Base-by-base conservation (phyloP, 2,888 invertebrate species). In the Andrena dorsata region DNA sequence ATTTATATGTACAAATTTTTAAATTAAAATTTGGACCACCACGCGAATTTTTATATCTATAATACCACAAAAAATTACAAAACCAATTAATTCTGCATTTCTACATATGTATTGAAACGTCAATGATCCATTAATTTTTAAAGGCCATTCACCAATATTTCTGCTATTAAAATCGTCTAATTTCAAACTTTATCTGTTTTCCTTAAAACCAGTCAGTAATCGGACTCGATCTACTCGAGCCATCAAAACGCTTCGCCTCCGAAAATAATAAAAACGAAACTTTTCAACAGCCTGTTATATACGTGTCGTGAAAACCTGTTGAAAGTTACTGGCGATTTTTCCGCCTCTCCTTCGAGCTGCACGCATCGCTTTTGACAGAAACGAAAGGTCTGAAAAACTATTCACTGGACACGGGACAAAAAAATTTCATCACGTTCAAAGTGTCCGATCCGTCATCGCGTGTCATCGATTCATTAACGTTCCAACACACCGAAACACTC, bases 321-420 rank as follows among this genome's bases (percentile, higher is more conserved):
- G 64, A 64, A 64, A 65, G 47, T 65, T 41, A 26, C 65, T 26
- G 26, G 13, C 35, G 65, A 65, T 41, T 65, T 65, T 65, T 49
- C 28, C 65, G n/a, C 28, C 23, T 26, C 26, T 49, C 35, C 47
- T 65, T 65, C 41, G 47, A 65, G 47, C 49, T 5, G 23, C 49
- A 7, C 49, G 47, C 65, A n/a, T 26, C 65, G 28, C 47, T 65
- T 65, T 65, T 47, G 47, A 65, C 26, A 28, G 26, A 8, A 47
- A 65, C 26, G 35, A 30, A 35, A 20, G 7, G 47, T 26, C 35
- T 32, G 30, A 8, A 63, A 72, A 32, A 13, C 16, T 35, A 72
- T 63, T 35, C 32, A 51, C 16, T 32, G 26, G 20, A 65, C 20
- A 20, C 13, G 63, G 2, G 35, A 41, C 26, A 35, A 53, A 64